These are phyloP conservation scores for Halichondria panicea DNA, from an alignment of 37 sponge, comb jelly and placozoan genomes.

Conservation along the genomic window DNA sequence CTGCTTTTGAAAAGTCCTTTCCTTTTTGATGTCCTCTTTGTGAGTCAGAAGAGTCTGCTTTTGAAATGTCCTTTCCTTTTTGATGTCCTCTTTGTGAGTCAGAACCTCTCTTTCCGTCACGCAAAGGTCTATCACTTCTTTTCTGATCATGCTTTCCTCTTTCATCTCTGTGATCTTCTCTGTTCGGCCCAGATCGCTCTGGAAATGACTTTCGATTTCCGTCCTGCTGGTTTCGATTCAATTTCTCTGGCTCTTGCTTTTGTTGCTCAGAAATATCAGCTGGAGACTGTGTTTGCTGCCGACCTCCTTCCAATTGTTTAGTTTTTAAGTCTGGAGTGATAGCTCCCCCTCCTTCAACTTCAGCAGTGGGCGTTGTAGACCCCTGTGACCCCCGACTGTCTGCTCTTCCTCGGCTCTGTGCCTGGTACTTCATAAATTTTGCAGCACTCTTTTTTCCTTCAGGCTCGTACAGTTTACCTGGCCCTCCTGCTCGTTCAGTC, in stretches of 20 bases:
- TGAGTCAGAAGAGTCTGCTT: not conserved
- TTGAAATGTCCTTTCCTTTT: not conserved
- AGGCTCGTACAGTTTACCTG: conserved; percentile 70
- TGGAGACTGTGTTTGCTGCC: not conserved
- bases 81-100: not conserved
- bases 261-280: too few relatives aligned
- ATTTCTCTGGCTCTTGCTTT: not conserved
- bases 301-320: not conserved
- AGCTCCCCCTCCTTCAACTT: not conserved
- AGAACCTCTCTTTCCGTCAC: too few relatives aligned
- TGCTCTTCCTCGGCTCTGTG: conserved; percentile 1
- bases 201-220: not conserved
- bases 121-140: too few relatives aligned
- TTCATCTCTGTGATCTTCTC: not conserved
- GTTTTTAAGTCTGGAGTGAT: not conserved
- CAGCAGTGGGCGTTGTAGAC: not conserved
- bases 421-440: conserved; percentile 67
- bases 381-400: not conserved
- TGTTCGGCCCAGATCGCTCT: not conserved
- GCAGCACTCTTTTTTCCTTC: conserved; percentile 69
- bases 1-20: not conserved
- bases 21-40: not conserved
- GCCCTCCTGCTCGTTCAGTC: conserved; percentile 47
- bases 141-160: too few relatives aligned
- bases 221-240: not conserved